These are phyloP conservation scores for Trachelus stipa DNA, from an alignment of 2,888 invertebrate genomes.

Conservation along the genomic window DNA sequence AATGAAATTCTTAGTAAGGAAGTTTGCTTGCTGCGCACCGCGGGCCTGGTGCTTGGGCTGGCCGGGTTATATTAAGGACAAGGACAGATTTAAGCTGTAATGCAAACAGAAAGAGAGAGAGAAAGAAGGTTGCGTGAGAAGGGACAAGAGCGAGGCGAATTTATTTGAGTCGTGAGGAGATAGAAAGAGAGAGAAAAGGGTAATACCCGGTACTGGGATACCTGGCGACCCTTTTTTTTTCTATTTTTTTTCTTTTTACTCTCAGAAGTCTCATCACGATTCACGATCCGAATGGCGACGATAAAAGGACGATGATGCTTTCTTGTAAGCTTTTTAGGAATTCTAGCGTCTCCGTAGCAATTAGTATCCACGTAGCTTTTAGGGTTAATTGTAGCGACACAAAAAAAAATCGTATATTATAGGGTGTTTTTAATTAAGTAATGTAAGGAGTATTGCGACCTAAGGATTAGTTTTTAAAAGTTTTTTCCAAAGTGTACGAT, in stretches of 20 bases:
- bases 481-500: not conserved
- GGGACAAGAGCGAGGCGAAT: slow-evolving; percentile 26
- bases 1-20: slow-evolving; percentile 46
- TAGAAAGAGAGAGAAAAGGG: slow-evolving; percentile 28
- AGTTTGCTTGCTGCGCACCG: slow-evolving; percentile 59
- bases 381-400: slow-evolving; percentile 31
- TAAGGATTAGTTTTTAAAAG: slow-evolving; percentile 32
- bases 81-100: too few species aligned
- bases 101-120: slow-evolving; percentile 22
- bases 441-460: slow-evolving; percentile 54
- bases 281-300: not conserved
- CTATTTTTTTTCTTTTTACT: not conserved
- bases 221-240: not conserved
- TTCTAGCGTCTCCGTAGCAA: slow-evolving; percentile 12
- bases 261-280: not conserved
- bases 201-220: slow-evolving; percentile 18
- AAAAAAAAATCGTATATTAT: slow-evolving; percentile 32
- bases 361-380: slow-evolving; percentile 13
- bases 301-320: slow-evolving; percentile 11
- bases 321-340: slow-evolving; percentile 11
- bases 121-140: slow-evolving; percentile 16
- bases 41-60: slow-evolving; percentile 62
- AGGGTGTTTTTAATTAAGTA: slow-evolving; percentile 61
- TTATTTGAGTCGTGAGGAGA: slow-evolving; percentile 14
- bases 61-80: slow-evolving; percentile 38